Percentiles rank a stretch among this genome's conserved stretches.
Evolutionary conservation across 2,888 invertebrate species (phyloP).

Genomic region (Gasteruption jaculator): DNA sequence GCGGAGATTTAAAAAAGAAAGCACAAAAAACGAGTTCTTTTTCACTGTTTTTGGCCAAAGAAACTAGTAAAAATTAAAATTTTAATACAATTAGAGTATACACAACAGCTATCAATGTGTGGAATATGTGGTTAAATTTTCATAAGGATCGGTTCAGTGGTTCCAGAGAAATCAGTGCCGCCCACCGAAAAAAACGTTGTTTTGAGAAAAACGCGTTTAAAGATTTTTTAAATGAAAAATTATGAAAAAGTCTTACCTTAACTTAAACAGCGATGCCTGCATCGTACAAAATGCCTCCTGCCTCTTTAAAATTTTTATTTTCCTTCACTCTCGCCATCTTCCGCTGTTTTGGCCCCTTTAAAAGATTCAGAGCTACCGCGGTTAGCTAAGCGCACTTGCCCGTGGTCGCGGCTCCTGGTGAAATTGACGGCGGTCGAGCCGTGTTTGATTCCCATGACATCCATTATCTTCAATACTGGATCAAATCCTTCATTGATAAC

Average conservation of each 20-base stretch:
- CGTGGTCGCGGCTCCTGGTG: conserved; percentile 12
- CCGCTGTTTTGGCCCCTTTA: conserved; percentile 19
- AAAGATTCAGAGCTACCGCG: conserved; percentile 16
- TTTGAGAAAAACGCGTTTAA: conserved; percentile 21
- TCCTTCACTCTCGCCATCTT: conserved; percentile 2
- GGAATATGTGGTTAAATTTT: too few species aligned
- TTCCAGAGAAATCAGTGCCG: too few species aligned
- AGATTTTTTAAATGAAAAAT: conserved; percentile 17
- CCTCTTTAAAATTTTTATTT: conserved; percentile 11
- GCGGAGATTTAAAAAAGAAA: too few species aligned
- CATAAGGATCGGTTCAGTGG: too few species aligned
- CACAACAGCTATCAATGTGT: too few species aligned
- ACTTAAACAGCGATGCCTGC: conserved; percentile 17
- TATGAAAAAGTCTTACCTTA: conserved; percentile 15
- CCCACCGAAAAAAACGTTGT: conserved; percentile 16
- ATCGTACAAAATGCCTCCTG: conserved; percentile 13
- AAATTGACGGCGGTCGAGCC: conserved; percentile 15
- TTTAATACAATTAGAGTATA: too few species aligned
- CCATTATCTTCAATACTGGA: conserved; percentile 22
- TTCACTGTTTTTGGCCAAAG: conserved; percentile 17
- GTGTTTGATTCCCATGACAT: conserved; percentile 16
- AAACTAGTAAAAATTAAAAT: conserved; percentile 15
- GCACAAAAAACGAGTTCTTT: conserved; percentile 14
- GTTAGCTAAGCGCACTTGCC: conserved; percentile 9
- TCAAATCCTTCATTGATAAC: conserved; percentile 22